Percentiles rank a stretch among this genome's conserved stretches.
Evolutionary conservation across 1,140 invertebrate species (phyloP).

Genomic region (Pseudomyrmex flavicornis): DNA sequence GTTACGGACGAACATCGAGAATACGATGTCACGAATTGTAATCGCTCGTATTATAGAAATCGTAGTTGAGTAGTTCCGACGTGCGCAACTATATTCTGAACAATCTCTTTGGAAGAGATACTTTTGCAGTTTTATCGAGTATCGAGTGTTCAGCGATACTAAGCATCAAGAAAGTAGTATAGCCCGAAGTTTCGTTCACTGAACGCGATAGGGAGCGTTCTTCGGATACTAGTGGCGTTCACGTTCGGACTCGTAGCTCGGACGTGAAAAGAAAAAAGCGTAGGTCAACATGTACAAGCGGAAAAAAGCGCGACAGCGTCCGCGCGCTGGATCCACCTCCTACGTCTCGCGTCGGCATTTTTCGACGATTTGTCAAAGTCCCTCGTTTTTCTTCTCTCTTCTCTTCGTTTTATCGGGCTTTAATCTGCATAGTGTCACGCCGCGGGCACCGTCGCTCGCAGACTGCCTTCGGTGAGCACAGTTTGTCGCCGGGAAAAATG

Average conservation of each 20-base stretch:
- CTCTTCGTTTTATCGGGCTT: constrained; percentile 79
- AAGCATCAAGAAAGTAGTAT: constrained; percentile 26
- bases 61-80: neutral
- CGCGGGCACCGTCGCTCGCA: constrained; percentile 72
- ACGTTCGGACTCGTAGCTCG: constrained; percentile 29
- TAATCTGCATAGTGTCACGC: constrained; percentile 79
- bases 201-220: constrained; percentile 5
- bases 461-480: constrained; percentile 60
- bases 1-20: too few species aligned
- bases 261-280: constrained; percentile 45
- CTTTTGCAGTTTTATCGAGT: constrained; percentile 42
- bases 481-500: constrained; percentile 56
- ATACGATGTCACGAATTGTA: neutral
- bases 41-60: neutral
- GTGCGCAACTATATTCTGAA: neutral
- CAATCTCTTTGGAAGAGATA: neutral
- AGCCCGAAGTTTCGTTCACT: constrained; percentile 33
- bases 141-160: constrained; percentile 17
- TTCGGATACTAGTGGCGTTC: constrained; percentile 6
- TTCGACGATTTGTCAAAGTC: constrained; percentile 84
- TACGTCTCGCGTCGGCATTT: constrained; percentile 75
- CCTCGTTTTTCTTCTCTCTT: constrained; percentile 47
- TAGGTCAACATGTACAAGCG: constrained; percentile 53
- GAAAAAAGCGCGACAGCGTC: constrained; percentile 56
- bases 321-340: constrained; percentile 57